phyloP scores from a whole-genome alignment of 2,888 invertebrate species.

The Athalia rosae region DNA sequence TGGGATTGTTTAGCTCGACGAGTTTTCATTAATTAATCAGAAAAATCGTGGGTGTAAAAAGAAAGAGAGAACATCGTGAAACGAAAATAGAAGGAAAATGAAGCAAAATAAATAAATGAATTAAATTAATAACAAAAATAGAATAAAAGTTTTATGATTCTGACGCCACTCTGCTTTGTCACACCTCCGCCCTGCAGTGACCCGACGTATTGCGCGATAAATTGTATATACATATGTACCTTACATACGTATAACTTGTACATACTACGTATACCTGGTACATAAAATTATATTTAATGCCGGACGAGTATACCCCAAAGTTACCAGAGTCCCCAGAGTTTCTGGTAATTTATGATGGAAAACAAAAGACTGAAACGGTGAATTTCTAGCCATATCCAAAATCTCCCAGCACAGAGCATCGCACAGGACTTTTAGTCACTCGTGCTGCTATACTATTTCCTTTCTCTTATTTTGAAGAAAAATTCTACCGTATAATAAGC shows the following conservation, averaged over 20 bases:
- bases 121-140: conserved; percentile 18
- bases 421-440: no score
- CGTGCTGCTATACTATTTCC: no score
- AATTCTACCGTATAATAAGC: no score
- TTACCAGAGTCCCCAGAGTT: conserved; percentile 34
- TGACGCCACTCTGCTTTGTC: conserved; percentile 7
- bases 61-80: neutral
- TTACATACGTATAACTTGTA: neutral
- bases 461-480: no score
- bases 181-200: conserved; percentile 7
- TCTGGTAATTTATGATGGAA: conserved; percentile 54
- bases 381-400: conserved; percentile 19
- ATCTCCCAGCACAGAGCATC: conserved; percentile 1
- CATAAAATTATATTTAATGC: conserved; percentile 12
- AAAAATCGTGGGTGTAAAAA: conserved; percentile 48
- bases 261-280: neutral
- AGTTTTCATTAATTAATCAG: conserved; percentile 53
- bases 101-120: no score
- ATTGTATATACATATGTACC: neutral
- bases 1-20: conserved; percentile 22
- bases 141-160: conserved; percentile 52
- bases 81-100: no score
- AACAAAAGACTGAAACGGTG: conserved; percentile 47
- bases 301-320: conserved; percentile 18
- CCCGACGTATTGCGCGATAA: conserved; percentile 43